Evolutionary conservation across 2,888 invertebrate species (phyloP).

Genomic region (Drosophila pseudotalamancana): DNA sequence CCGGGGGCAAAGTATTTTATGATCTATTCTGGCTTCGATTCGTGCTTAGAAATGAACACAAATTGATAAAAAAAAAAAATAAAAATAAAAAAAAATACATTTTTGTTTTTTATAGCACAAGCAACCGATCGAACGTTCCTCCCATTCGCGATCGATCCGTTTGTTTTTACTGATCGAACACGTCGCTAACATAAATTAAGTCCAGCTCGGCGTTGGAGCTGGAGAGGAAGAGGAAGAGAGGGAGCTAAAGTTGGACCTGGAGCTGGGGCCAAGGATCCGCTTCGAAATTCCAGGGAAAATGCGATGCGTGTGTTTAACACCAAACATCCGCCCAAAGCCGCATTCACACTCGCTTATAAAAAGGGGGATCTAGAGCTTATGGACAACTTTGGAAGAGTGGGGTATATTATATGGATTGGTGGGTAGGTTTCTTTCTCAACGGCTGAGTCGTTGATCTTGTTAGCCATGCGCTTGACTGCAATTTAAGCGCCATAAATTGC

Average conservation of each 20-base stretch:
- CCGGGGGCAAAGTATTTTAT: slow-evolving; percentile 63
- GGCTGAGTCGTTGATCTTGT: slow-evolving; percentile 54
- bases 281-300: slow-evolving; percentile 62
- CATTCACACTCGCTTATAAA: slow-evolving; percentile 43
- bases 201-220: slow-evolving; percentile 14
- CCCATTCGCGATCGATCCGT: slow-evolving; percentile 32
- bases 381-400: neutral
- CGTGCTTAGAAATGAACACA: slow-evolving; percentile 74
- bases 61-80: slow-evolving; percentile 66
- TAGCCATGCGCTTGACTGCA: slow-evolving; percentile 76
- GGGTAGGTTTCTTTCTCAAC: neutral
- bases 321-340: slow-evolving; percentile 74
- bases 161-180: slow-evolving; percentile 70
- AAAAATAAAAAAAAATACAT: slow-evolving; percentile 17
- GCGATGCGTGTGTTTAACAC: slow-evolving; percentile 70
- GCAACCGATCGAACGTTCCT: slow-evolving; percentile 48
- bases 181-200: slow-evolving; percentile 73
- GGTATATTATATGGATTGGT: neutral
- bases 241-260: neutral
- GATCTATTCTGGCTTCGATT: slow-evolving; percentile 68
- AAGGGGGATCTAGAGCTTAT: neutral
- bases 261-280: slow-evolving; percentile 31
- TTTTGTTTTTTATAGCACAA: slow-evolving; percentile 54
- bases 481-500: slow-evolving; percentile 79
- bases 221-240: neutral